Evolutionary conservation across 2,797 vertebrate species (phyloP).

Genomic region (Forpus xanthops): DNA sequence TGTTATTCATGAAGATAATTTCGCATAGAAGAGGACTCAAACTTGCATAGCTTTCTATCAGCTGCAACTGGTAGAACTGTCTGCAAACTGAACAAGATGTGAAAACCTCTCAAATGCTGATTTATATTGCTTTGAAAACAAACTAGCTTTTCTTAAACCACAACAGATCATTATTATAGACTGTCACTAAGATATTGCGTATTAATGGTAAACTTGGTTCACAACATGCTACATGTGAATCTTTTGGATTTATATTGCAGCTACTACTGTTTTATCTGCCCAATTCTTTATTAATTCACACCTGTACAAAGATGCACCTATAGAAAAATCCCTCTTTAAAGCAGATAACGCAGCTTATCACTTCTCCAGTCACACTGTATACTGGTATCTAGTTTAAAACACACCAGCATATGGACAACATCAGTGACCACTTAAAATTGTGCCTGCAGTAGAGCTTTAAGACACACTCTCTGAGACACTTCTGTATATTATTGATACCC

Average conservation of each 20-base stretch:
- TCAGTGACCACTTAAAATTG: fast-evolving
- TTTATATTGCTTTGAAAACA: background rate
- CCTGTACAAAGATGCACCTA: background rate
- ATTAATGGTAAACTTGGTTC: background rate
- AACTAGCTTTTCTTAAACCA: background rate
- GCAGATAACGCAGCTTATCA: background rate
- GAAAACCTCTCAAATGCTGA: background rate
- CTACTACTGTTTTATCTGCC: background rate
- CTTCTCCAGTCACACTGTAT: background rate
- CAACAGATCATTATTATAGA: background rate
- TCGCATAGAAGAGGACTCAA: fast-evolving
- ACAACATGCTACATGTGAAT: background rate
- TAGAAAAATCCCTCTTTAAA: background rate
- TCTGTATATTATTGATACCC: background rate
- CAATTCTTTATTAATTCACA: background rate
- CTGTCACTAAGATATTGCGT: fast-evolving
- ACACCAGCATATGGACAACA: background rate
- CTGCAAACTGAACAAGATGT: background rate
- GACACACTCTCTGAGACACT: background rate
- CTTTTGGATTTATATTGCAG: background rate
- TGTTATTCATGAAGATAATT: background rate
- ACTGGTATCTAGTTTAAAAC: background rate
- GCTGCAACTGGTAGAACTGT: background rate
- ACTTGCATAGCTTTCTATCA: background rate
- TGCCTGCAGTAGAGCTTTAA: background rate